Percentiles rank a stretch among this genome's conserved stretches.
These are phyloP conservation scores for Myotis brandtii DNA, from an alignment of 2,113 vertebrate genomes.

Conservation along the genomic window DNA sequence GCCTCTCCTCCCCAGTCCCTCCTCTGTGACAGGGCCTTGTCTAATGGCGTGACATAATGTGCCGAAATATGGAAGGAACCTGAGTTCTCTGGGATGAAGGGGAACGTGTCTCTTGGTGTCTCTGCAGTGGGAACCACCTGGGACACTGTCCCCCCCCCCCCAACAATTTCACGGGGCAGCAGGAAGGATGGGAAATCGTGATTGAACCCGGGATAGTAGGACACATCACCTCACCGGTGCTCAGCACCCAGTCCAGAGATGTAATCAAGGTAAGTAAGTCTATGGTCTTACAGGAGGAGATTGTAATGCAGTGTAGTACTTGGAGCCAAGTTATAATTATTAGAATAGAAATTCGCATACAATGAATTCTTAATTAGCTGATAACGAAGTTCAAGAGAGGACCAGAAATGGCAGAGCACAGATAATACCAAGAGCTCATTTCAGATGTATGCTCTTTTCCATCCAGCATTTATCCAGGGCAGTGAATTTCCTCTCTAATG, in stretches of 20 bases:
- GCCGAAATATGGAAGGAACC: neutral
- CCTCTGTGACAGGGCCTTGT: neutral
- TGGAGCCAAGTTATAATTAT: slow-evolving; percentile 44
- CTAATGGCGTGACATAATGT: neutral
- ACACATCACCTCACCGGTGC: neutral
- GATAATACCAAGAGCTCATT: slow-evolving; percentile 38
- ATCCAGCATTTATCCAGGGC: neutral
- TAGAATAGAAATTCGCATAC: slow-evolving; percentile 18
- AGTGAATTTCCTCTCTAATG: neutral
- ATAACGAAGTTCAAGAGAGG: slow-evolving; percentile 50
- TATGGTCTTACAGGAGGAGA: neutral
- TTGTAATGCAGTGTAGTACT: neutral
- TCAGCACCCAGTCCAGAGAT: neutral
- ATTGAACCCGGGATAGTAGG: neutral
- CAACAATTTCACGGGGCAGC: neutral
- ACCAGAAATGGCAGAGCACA: neutral
- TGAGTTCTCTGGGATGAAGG: neutral
- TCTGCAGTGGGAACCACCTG: neutral
- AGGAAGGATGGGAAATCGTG: neutral
- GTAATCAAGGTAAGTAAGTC: neutral
- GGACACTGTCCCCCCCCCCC: neutral
- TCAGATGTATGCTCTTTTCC: slow-evolving; percentile 8
- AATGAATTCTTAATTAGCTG: slow-evolving; percentile 54
- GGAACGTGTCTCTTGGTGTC: neutral
- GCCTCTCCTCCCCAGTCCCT: neutral